phyloP scores from a whole-genome alignment of 2,113 vertebrate genomes.

The Todiramphus chloris region DNA sequence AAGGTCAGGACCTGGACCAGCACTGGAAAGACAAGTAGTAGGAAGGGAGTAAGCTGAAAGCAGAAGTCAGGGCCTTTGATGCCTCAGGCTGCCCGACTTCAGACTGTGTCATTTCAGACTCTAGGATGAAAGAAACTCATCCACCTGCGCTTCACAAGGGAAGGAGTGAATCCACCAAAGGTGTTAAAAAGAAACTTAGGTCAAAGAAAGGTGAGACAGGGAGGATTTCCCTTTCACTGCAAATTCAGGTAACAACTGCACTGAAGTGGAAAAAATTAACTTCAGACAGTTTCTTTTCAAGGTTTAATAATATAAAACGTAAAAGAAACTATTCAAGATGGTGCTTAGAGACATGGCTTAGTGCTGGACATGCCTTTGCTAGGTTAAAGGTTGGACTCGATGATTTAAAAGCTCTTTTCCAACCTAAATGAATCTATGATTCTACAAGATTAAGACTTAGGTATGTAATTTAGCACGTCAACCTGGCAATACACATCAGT shows the following conservation, averaged over 20 bases:
- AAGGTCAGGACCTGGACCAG: not conserved
- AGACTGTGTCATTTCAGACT: not conserved
- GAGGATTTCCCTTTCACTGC: not conserved
- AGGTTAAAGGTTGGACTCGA: not conserved
- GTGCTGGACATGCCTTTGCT: not conserved
- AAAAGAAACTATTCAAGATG: not conserved
- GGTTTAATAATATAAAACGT: not conserved
- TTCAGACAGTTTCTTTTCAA: not conserved
- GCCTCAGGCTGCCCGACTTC: not conserved
- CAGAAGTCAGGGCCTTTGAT: slow-evolving; percentile 14
- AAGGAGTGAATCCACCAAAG: not conserved
- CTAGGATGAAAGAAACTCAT: slow-evolving; percentile 3
- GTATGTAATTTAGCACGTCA: not conserved
- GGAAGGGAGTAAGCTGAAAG: slow-evolving; percentile 25
- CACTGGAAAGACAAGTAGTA: not conserved
- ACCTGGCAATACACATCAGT: not conserved
- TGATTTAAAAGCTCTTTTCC: not conserved
- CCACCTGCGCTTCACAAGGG: not conserved
- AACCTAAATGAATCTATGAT: not conserved
- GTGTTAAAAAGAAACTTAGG: not conserved
- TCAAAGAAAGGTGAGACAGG: not conserved
- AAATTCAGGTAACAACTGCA: not conserved
- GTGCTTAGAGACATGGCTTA: not conserved
- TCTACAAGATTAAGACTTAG: not conserved
- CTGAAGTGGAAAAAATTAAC: not conserved